These are phyloP conservation scores for Antrozous pallidus DNA, from an alignment of 2,797 vertebrate species.

Conservation along the genomic window DNA sequence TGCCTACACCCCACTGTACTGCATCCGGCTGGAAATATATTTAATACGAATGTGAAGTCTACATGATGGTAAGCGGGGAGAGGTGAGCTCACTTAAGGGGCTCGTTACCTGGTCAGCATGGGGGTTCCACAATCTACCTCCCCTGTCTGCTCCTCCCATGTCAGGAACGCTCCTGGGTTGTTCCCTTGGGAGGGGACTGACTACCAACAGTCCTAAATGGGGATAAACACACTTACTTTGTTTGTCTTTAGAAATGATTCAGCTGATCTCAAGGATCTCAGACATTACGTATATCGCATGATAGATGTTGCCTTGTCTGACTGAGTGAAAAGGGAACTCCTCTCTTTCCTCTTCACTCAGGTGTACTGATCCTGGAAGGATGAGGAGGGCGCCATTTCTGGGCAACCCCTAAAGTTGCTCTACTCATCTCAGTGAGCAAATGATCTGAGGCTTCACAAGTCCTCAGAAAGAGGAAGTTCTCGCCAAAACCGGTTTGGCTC, in stretches of 20 bases:
- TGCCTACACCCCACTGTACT: not conserved
- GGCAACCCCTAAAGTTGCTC: not conserved
- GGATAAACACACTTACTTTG: not conserved
- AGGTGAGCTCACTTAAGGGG: not conserved
- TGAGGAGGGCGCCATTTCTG: not conserved
- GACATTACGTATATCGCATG: not conserved
- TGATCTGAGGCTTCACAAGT: not conserved
- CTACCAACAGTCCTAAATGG: not conserved
- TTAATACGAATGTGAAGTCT: not conserved
- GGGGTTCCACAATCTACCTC: not conserved
- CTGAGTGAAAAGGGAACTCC: not conserved
- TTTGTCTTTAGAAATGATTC: slow-evolving; percentile 16
- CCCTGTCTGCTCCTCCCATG: not conserved
- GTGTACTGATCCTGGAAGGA: not conserved
- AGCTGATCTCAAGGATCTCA: not conserved
- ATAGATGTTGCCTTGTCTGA: not conserved
- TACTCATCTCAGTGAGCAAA: not conserved
- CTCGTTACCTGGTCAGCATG: not conserved
- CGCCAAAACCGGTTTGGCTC: too few species aligned
- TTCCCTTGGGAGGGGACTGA: not conserved
- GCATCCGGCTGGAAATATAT: not conserved
- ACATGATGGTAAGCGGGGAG: not conserved
- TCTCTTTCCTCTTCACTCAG: not conserved
- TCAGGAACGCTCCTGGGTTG: not conserved
- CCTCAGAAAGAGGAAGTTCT: not conserved